Evolutionary conservation across 2,113 vertebrate species (phyloP), one percentile per base, ranked within the genome.

Genomic region (Coracopsis vasa): DNA sequence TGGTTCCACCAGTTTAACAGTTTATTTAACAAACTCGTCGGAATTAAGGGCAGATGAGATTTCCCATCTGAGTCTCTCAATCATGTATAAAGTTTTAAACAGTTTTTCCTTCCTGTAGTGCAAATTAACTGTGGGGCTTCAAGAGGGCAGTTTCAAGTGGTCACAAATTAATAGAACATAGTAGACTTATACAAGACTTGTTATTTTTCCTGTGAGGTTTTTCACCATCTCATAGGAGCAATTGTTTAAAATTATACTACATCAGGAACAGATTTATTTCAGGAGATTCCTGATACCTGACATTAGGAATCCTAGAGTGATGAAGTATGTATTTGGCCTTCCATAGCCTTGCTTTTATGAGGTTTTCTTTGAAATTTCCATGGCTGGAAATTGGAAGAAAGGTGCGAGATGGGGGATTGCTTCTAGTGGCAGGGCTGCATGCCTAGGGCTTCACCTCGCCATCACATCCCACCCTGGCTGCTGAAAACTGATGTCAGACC

Each of bases 341-440:
- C 90, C 12, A 70, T 6, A 77, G 8, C 33, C 37, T 82, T 88
- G 23, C 2, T 86, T 70, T 62, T 74, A 29, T 64, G 24, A 27
- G 16, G 13, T 54, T 90, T 71, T 64, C 4, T 44, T 17, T 35
- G 35, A 85, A 86, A 94, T 79, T 79, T 79, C 42, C 35, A 24
- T 56, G 23, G 5, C 20, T 79, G 16, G 35, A 94, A 78, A 78
- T 1, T 20, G 27, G 21, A 80, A 80, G 51, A 81, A 84, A 74
- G 10, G 42, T 2, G 2, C 14, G 13, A 74, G 28, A 39, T 35
- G 31, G 18, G 10, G 42, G 33, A 53, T 31, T 44, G 20, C 56
- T 81, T 37, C 19, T 31, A 28, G 24, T 56, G 48, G 37, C 67
- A 65, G 0, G 0, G 39, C 13, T 90, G 21, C 21, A 1, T 37